Conservation (phyloP, 2,888 invertebrate species). For the Phalera bucephala region DNA sequence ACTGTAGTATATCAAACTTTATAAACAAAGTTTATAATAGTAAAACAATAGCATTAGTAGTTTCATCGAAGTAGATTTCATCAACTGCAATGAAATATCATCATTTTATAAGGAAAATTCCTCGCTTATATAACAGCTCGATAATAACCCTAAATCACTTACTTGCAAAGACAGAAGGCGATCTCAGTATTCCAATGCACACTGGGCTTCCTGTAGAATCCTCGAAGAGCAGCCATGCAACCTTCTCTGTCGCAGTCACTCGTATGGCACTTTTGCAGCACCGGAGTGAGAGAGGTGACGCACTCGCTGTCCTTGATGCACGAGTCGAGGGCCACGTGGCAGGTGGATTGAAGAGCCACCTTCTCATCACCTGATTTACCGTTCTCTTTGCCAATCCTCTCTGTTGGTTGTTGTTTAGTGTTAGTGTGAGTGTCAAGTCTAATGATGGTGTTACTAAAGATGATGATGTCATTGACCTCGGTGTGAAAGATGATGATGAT, state of each 20-base stretch:
- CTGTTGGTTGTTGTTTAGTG: slow-evolving; percentile 65
- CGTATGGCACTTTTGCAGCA: slow-evolving; percentile 90
- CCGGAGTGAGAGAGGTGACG: slow-evolving; percentile 90
- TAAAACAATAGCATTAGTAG: too few relatives aligned
- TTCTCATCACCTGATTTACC: slow-evolving; percentile 80
- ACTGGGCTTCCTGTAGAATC: slow-evolving; percentile 91
- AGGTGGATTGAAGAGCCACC: slow-evolving; percentile 90
- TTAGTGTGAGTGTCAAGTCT: slow-evolving; percentile 30
- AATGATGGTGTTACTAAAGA: not conserved
- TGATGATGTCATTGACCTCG: not conserved
- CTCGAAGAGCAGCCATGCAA: slow-evolving; percentile 93
- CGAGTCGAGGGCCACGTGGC: slow-evolving; percentile 92
- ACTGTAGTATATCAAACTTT: too few relatives aligned
- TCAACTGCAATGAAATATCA: too few relatives aligned
- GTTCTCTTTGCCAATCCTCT: slow-evolving; percentile 81
- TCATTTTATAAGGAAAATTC: too few relatives aligned
- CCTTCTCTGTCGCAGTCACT: slow-evolving; percentile 90
- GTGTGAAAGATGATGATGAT: not conserved
- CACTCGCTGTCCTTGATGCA: slow-evolving; percentile 93
- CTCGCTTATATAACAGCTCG: too few relatives aligned
- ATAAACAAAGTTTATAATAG: too few relatives aligned
- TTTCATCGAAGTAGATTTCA: too few relatives aligned
- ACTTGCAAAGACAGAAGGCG: slow-evolving; percentile 97
- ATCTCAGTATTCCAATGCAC: slow-evolving; percentile 94
- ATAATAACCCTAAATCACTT: slow-evolving; percentile 79